Evolutionary conservation across 1,140 invertebrate species (phyloP), one percentile per base, ranked within the genome.

Genomic region (Philotrypesis tridentata): DNA sequence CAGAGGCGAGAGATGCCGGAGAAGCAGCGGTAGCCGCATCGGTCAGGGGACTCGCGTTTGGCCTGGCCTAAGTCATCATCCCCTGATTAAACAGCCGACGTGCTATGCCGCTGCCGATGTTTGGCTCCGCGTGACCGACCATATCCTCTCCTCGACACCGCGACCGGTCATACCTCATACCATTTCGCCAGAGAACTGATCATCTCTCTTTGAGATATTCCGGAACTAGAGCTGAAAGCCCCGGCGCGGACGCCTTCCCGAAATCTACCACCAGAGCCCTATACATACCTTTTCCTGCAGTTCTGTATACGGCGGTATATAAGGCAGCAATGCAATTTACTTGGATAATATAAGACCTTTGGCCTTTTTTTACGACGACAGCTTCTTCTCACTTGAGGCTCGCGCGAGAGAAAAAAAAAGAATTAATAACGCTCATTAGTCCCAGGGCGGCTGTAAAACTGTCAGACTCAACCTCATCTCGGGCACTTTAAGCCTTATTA

Each of bases 81-180:
- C 82, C 83, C 80, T 85, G 83, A 86, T 86, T 86, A 84, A 85
- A 86, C 84, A 82, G 82, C 76, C 61, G 77, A 17, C 21, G 48
- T 14, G 40, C 40, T 43, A 43, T 43, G 40, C 40, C 9, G 77
- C 65, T 27, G 71, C 63, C 74, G 77, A 71, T 85, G 84, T 87
- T 86, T 86, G 85, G 68, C 84, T 86, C 80, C 77, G 80, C 85
- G 82, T 85, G 85, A 79, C 78, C 81, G 68, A 37, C 77, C 67
- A 85, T 68, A 78, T 78, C 55, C 43, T 12, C 74, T 25, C 73
- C 1, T n/a, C n/a, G n/a, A n/a, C n/a, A 48, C 73, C 17, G 73
- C 74, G 74, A 37, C 48, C 76, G 33, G 63, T 12, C 63, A 78
- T n/a, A n/a, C n/a, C 33, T 9, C 3, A 79, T 79, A 79, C 67